A percentile compares a stretch with the other conserved stretches of the same genome.
Conservation (phyloP, 1,140 invertebrate species). For the Nautilus pompilius region DNA sequence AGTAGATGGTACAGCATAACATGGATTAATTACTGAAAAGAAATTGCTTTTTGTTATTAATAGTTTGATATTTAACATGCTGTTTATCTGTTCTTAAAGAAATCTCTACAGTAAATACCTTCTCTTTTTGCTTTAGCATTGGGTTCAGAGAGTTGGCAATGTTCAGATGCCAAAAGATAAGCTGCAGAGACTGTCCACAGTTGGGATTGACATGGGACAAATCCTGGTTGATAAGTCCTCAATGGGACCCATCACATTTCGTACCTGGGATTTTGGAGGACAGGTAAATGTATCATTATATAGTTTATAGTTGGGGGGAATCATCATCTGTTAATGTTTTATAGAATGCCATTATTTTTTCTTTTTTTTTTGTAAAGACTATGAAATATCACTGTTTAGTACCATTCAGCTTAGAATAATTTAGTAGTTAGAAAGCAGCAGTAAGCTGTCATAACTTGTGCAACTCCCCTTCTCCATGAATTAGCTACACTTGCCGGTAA, state of each 20-base stretch:
- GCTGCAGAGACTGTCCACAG: conserved; percentile 81
- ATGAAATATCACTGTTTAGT: background rate
- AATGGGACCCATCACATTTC: conserved; percentile 84
- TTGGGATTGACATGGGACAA: conserved; percentile 95
- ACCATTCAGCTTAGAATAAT: background rate
- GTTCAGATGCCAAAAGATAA: conserved; percentile 64
- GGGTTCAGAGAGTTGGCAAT: background rate
- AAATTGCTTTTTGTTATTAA: too few species aligned
- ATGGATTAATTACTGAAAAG: too few species aligned
- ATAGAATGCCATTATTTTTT: background rate
- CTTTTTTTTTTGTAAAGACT: conserved; percentile 3
- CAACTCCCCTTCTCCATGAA: too few species aligned
- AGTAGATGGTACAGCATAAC: too few species aligned
- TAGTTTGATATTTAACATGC: too few species aligned
- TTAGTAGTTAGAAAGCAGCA: background rate
- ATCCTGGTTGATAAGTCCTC: conserved; percentile 58
- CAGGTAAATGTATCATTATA: conserved; percentile 72
- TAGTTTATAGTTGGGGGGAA: conserved; percentile 94
- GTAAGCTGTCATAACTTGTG: too few species aligned
- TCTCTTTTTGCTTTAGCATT: background rate
- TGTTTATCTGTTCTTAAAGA: too few species aligned
- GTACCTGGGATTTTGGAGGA: conserved; percentile 99
- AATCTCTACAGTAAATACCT: too few species aligned
- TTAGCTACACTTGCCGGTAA: too few species aligned
- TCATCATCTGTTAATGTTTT: conserved; percentile 68